phyloP scores from a whole-genome alignment of 2,113 vertebrate species.

The Penelope pileata region DNA sequence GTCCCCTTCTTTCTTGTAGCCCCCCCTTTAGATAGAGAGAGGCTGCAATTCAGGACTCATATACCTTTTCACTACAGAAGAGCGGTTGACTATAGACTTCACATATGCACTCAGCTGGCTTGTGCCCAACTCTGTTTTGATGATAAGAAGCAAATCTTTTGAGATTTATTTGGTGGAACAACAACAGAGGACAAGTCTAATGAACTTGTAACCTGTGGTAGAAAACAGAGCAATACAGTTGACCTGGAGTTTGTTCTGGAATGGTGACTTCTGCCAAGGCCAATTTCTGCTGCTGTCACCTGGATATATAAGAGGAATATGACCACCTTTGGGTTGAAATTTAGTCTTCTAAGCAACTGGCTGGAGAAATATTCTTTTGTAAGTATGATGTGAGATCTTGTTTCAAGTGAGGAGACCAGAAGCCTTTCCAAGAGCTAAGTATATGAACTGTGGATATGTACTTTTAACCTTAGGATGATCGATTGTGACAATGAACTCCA shows the following conservation, averaged over 20 bases:
- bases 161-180: not conserved
- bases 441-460: not conserved
- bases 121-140: not conserved
- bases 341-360: not conserved
- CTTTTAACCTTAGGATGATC: not conserved
- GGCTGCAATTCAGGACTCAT: no score
- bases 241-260: not conserved
- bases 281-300: not conserved
- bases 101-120: not conserved
- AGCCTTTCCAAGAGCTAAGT: not conserved
- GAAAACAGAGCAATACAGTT: not conserved
- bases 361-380: not conserved
- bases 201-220: not conserved
- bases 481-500: not conserved
- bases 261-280: not conserved
- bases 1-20: no score
- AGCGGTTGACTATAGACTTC: not conserved
- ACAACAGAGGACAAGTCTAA: not conserved
- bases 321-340: not conserved
- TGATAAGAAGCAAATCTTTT: rapidly evolving
- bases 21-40: no score
- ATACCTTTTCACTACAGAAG: not conserved
- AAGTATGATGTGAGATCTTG: not conserved
- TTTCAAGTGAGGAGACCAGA: not conserved
- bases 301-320: not conserved